phyloP scores from a whole-genome alignment of 37 sponge, comb jelly and placozoan genomes.

The Ephydatia muelleri region DNA sequence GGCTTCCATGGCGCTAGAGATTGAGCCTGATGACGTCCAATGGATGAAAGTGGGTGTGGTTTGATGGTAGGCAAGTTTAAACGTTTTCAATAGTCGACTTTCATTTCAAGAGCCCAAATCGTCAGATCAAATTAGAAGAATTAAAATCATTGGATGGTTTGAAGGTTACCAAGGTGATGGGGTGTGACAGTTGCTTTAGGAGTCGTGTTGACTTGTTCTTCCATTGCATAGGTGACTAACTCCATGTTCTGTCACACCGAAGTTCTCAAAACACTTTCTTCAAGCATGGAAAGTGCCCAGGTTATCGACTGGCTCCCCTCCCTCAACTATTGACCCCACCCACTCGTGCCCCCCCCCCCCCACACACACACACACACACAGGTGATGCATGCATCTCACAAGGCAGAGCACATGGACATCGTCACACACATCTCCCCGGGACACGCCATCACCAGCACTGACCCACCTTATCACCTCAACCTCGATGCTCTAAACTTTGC shows the following conservation, averaged over 20 bases:
- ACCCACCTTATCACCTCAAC: constrained; percentile 43
- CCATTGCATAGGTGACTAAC: constrained; percentile 40
- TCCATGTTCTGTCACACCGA: constrained; percentile 61
- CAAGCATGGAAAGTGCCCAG: constrained; percentile 40
- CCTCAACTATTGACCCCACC: no score
- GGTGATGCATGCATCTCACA: constrained; percentile 40
- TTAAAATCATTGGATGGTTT: constrained; percentile 24
- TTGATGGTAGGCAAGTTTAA: background rate
- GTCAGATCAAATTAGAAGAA: background rate
- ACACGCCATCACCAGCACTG: constrained; percentile 33
- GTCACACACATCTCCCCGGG: constrained; percentile 44
- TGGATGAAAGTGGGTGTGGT: constrained; percentile 46
- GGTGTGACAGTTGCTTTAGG: background rate
- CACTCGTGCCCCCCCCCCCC: no score
- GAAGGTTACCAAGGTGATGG: constrained; percentile 19
- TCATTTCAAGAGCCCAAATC: no score
- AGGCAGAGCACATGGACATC: constrained; percentile 27
- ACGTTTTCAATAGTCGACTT: background rate
- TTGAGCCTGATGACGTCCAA: constrained; percentile 54
- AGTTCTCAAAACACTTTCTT: constrained; percentile 36
- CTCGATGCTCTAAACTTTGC: constrained; percentile 60
- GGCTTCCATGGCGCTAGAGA: constrained; percentile 23
- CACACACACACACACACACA: background rate
- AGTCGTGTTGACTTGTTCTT: background rate
- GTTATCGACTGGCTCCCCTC: constrained; percentile 4